Conservation (phyloP, 2,113 vertebrate species). For the Hemiscyllium ocellatum region DNA sequence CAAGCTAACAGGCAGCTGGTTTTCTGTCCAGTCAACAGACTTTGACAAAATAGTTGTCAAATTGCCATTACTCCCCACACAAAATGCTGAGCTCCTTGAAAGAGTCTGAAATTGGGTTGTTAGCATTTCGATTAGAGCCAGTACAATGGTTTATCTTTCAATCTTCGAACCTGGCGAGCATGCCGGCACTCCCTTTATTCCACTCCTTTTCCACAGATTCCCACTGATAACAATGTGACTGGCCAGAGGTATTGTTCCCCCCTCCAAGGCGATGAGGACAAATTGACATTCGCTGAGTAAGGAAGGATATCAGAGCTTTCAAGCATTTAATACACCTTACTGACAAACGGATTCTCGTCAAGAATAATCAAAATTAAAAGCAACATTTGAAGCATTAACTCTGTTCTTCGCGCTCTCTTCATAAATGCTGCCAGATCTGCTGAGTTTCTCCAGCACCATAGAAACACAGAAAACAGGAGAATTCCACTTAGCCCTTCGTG, state of each 20-base stretch:
- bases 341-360: not conserved
- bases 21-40: not conserved
- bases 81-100: not conserved
- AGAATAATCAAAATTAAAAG: not conserved
- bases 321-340: not conserved
- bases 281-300: not conserved
- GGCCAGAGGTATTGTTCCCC: not conserved
- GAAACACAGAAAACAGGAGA: no score
- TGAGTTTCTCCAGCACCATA: no score
- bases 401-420: no score
- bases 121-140: not conserved
- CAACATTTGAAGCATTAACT: not conserved
- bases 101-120: not conserved
- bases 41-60: not conserved
- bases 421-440: no score
- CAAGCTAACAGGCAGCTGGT: constrained; percentile 7
- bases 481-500: no score
- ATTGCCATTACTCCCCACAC: not conserved
- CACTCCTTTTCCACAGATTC: not conserved
- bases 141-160: constrained; percentile 17
- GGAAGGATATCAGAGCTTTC: not conserved
- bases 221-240: not conserved
- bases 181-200: not conserved
- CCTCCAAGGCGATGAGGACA: not conserved
- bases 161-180: not conserved